A percentile compares a stretch with the other conserved stretches of the same genome.
Evolutionary conservation across 2,888 invertebrate genomes (phyloP).

Genomic region (Flexamia atlantica): DNA sequence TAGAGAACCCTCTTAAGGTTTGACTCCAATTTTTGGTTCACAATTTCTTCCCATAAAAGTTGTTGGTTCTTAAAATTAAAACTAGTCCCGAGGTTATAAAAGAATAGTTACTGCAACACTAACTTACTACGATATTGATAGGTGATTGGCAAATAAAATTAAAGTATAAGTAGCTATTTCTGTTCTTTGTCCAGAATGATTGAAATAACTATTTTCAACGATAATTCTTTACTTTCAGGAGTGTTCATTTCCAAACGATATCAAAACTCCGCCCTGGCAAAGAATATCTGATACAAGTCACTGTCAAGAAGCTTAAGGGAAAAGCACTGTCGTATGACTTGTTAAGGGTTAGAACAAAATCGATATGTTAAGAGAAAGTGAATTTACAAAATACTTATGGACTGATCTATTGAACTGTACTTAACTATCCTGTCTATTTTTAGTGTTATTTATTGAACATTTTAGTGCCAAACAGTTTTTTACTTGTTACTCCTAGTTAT

Average conservation of each 20-base stretch:
- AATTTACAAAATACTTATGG: neutral
- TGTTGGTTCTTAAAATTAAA: no score
- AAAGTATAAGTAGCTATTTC: no score
- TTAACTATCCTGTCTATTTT: conserved; percentile 17
- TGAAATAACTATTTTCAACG: no score
- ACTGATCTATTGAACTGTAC: conserved; percentile 27
- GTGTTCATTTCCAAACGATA: conserved; percentile 76
- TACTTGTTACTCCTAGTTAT: neutral
- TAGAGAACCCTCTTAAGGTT: no score
- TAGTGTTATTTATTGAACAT: conserved; percentile 46
- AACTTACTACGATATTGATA: no score
- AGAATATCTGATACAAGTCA: conserved; percentile 79
- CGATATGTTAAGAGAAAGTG: neutral
- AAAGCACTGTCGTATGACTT: conserved; percentile 79
- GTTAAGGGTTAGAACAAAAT: conserved; percentile 75
- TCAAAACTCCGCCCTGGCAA: conserved; percentile 77
- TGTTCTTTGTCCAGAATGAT: no score
- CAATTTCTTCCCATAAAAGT: no score
- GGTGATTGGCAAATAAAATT: no score
- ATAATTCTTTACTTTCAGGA: conserved; percentile 74
- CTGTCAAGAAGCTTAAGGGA: conserved; percentile 77
- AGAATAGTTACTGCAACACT: no score
- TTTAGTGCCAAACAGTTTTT: conserved; percentile 28
- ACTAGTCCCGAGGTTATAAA: no score
- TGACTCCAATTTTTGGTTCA: no score